These are phyloP conservation scores for Pagrus major DNA, from an alignment of 2,113 vertebrate species.

Conservation along the genomic window DNA sequence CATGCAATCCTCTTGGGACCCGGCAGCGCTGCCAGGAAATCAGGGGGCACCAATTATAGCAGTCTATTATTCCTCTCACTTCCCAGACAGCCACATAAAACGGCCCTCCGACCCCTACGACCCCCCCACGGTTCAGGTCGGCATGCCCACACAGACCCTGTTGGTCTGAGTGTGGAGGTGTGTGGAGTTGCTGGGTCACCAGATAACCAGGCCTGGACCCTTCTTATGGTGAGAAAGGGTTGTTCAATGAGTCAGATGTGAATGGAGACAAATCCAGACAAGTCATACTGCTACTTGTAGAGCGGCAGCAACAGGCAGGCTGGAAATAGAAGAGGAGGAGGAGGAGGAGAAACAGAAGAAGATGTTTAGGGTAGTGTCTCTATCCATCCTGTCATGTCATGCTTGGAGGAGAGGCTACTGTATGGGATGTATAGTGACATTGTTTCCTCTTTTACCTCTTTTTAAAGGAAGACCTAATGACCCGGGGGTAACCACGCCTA, in stretches of 20 bases:
- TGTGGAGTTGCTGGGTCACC: slow-evolving; percentile 56
- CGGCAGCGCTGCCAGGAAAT: slow-evolving; percentile 72
- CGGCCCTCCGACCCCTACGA: slow-evolving; percentile 17
- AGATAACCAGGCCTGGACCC: slow-evolving; percentile 54
- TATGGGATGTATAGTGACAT: slow-evolving; percentile 21
- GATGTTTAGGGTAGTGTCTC: slow-evolving; percentile 26
- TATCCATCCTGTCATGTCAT: slow-evolving; percentile 43
- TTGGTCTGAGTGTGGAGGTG: slow-evolving; percentile 44
- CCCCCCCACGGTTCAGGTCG: slow-evolving; percentile 44
- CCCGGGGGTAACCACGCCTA: background rate
- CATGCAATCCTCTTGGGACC: slow-evolving; percentile 70
- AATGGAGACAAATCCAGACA: slow-evolving; percentile 60
- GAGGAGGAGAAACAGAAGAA: slow-evolving; percentile 7
- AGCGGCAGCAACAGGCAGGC: slow-evolving; percentile 36
- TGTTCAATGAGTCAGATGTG: slow-evolving; percentile 57
- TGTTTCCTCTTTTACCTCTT: slow-evolving; percentile 17
- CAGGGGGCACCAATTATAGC: slow-evolving; percentile 76
- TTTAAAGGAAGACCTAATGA: slow-evolving; percentile 14
- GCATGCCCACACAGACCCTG: slow-evolving; percentile 49
- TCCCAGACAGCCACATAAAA: slow-evolving; percentile 71
- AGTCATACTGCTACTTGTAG: slow-evolving; percentile 40
- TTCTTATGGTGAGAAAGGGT: slow-evolving; percentile 26
- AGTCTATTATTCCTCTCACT: slow-evolving; percentile 75
- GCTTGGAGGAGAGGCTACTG: background rate
- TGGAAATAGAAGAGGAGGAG: slow-evolving; percentile 44